Evolutionary conservation across 2,888 invertebrate genomes (phyloP).

Genomic region (Spialia ferax): DNA sequence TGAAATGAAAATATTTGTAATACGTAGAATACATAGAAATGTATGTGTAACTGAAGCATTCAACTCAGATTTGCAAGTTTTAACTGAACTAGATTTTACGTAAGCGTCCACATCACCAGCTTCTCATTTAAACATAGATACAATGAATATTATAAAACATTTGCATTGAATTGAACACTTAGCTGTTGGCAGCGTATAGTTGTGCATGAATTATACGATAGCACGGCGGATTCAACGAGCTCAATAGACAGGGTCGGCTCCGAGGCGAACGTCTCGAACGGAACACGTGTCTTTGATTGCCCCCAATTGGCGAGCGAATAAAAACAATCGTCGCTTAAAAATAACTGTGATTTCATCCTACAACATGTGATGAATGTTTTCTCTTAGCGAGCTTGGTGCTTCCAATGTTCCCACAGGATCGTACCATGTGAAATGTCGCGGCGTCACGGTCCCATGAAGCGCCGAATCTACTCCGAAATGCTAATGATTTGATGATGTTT

Average conservation of each 20-base stretch:
- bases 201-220: conserved; percentile 48
- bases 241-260: conserved; percentile 67
- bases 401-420: conserved; percentile 70
- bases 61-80: not conserved
- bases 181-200: conserved; percentile 11
- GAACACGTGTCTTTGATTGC: conserved; percentile 85
- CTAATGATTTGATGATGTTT: conserved; percentile 76
- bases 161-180: conserved; percentile 37
- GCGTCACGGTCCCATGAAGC: conserved; percentile 67
- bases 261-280: conserved; percentile 73
- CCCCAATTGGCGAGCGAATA: conserved; percentile 86
- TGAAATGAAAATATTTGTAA: not conserved
- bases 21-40: too few species aligned
- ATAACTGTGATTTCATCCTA: conserved; percentile 85
- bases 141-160: conserved; percentile 34
- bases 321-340: conserved; percentile 86
- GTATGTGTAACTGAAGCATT: not conserved
- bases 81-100: conserved; percentile 14
- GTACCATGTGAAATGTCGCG: conserved; percentile 80
- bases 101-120: not conserved
- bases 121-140: conserved; percentile 3
- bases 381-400: conserved; percentile 59
- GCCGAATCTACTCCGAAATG: conserved; percentile 65
- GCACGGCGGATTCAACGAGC: conserved; percentile 66
- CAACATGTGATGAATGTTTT: conserved; percentile 82